phyloP scores from a whole-genome alignment of 1,140 invertebrate genomes.

The Patella vulgata region DNA sequence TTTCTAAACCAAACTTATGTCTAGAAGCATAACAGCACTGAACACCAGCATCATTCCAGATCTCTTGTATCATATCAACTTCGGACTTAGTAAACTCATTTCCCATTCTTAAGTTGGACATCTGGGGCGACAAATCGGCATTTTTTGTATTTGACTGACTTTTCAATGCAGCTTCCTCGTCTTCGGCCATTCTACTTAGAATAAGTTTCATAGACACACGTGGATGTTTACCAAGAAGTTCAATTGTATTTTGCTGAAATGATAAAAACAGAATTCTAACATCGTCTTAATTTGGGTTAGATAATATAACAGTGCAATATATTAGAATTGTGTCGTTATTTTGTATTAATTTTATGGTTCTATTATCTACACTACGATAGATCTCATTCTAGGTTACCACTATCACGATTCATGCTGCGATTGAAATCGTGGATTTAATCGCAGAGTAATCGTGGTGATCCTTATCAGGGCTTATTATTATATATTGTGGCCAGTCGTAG shows the following conservation, averaged over 20 bases:
- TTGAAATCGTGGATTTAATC: no score
- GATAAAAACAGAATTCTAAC: background rate
- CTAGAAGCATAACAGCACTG: constrained; percentile 41
- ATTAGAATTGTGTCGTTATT: no score
- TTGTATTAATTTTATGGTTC: no score
- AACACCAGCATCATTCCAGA: constrained; percentile 43
- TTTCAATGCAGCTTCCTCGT: constrained; percentile 26
- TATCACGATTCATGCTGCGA: no score
- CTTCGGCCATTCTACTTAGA: constrained; percentile 33
- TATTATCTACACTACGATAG: no score
- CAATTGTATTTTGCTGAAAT: constrained; percentile 31
- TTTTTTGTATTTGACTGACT: constrained; percentile 1
- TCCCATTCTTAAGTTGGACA: constrained; percentile 22
- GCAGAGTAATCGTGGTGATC: no score
- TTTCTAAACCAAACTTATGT: constrained; percentile 22
- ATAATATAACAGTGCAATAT: no score
- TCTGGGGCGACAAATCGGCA: constrained; percentile 12
- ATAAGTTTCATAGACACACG: constrained; percentile 34
- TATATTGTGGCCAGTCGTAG: no score
- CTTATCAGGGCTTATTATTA: no score
- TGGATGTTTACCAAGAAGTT: constrained; percentile 41
- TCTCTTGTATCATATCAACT: constrained; percentile 29
- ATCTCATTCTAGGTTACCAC: no score
- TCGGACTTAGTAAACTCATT: constrained; percentile 27
- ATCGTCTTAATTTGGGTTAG: no score